These are phyloP conservation scores for Elgonia sp. DNA, from an alignment of 2,888 invertebrate genomes.

Conservation along the genomic window DNA sequence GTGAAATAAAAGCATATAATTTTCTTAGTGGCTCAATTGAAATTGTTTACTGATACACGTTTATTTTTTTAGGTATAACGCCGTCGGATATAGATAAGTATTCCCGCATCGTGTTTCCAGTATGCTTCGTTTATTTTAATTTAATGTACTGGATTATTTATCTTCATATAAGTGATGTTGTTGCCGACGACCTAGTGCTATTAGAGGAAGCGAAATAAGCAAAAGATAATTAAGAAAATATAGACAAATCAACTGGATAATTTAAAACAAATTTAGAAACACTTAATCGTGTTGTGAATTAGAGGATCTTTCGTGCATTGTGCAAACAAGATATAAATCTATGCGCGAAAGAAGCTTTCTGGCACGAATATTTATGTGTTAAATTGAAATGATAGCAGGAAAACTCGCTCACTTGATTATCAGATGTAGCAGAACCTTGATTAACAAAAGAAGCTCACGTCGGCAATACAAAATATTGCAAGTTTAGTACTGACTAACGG, in stretches of 20 bases:
- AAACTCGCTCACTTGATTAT: slow-evolving; percentile 69
- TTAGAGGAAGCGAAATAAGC: slow-evolving; percentile 86
- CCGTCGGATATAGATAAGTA: slow-evolving; percentile 99
- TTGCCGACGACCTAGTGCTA: slow-evolving; percentile 95
- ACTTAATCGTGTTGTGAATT: slow-evolving; percentile 81
- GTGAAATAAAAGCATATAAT: too few species aligned
- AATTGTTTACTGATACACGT: neutral
- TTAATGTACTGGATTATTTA: slow-evolving; percentile 99
- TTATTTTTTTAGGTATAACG: slow-evolving; percentile 90
- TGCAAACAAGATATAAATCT: slow-evolving; percentile 50
- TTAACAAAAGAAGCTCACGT: slow-evolving; percentile 65
- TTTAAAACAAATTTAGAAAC: slow-evolving; percentile 67
- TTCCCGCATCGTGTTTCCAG: slow-evolving; percentile 98
- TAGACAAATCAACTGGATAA: slow-evolving; percentile 72
- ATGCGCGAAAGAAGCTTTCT: slow-evolving; percentile 74
- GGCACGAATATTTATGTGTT: slow-evolving; percentile 55
- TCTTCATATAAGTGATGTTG: slow-evolving; percentile 94
- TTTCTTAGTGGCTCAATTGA: too few species aligned
- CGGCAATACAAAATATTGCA: slow-evolving; percentile 67
- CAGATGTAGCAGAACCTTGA: slow-evolving; percentile 66
- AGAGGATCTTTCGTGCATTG: slow-evolving; percentile 82
- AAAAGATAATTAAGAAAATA: slow-evolving; percentile 57
- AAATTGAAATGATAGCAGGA: slow-evolving; percentile 46
- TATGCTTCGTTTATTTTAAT: slow-evolving; percentile 99
- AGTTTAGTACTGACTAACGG: slow-evolving; percentile 63